A percentile compares a stretch with the other conserved stretches of the same genome.
Conservation (phyloP, 2,797 vertebrate species). For the Acrossocheilus fasciatus region DNA sequence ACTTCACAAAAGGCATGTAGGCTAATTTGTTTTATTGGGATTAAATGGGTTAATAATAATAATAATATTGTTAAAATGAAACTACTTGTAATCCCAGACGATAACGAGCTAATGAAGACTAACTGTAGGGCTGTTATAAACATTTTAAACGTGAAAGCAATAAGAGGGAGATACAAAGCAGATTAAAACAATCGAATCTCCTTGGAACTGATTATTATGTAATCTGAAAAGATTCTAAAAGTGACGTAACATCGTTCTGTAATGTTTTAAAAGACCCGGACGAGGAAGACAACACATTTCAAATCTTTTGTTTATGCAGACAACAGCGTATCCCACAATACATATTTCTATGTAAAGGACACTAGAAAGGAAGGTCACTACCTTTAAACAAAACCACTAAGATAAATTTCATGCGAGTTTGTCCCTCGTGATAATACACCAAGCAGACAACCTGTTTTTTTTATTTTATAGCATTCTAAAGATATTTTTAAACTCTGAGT, state of each 20-base stretch:
- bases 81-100: slow-evolving; percentile 36
- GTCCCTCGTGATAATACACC: neutral
- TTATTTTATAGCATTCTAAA: neutral
- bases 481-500: neutral
- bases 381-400: neutral
- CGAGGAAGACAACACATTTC: neutral
- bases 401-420: neutral
- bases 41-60: neutral
- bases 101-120: slow-evolving; percentile 17
- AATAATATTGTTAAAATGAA: neutral
- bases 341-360: neutral
- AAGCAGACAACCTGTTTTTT: neutral
- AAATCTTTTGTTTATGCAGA: neutral
- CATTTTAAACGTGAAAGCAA: slow-evolving; percentile 21
- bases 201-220: neutral
- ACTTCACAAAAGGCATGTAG: neutral
- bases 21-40: neutral
- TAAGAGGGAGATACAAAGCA: neutral
- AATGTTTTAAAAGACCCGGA: neutral
- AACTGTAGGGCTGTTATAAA: neutral
- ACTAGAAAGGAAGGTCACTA: neutral
- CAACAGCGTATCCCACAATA: neutral
- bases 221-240: neutral
- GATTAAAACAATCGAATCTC: neutral
- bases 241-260: neutral